Evolutionary conservation across 2,888 invertebrate genomes (phyloP), one percentile per base, ranked within the genome.

Genomic region (Aricia artaxerxes): DNA sequence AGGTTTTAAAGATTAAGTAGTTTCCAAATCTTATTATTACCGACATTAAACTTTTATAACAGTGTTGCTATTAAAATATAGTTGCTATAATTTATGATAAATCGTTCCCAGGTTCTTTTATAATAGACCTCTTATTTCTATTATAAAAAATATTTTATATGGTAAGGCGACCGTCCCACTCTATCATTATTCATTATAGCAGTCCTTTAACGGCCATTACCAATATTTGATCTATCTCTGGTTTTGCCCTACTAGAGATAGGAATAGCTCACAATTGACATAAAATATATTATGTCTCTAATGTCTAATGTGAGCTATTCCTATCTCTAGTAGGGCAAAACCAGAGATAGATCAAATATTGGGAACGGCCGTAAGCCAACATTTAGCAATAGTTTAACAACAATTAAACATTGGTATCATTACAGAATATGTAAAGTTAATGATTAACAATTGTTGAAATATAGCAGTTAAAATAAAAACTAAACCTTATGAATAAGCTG

Each of bases 111-210:
- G n/a, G 16, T 44, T 44, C 73, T 44, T 73, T 40, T 73, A 73
- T 73, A 73, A 73, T 73, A 75, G 75, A 75, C 11, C 9, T 73
- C 53, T 75, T 75, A 75, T 13, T 24, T 49, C 75, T 75, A 75
- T 75, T 75, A 75, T 75, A 75, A 75, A 75, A 44, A 75, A 75
- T 75, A 49, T 53, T 75, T 75, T 49, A 44, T 53, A 31, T 75
- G 75, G 75, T 49, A 75, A 49, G 49, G 75, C 49, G 44, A 38
- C 73, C 38, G 35, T 40, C 40, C 40, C 40, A 40, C 64, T 64
- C 31, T 64, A 31, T 64, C 31, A 64, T 31, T 11, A 64, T 64
- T 64, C 31, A 64, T 31, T 11, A 64, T 64, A 64, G 64, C 64
- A 64, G 31, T 11, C 64, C 64, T 64, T 64, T 31, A n/a, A n/a